A percentile compares a stretch with the other conserved stretches of the same genome.
phyloP scores from a whole-genome alignment of 2,888 invertebrate species.

The Dorcus hopei region DNA sequence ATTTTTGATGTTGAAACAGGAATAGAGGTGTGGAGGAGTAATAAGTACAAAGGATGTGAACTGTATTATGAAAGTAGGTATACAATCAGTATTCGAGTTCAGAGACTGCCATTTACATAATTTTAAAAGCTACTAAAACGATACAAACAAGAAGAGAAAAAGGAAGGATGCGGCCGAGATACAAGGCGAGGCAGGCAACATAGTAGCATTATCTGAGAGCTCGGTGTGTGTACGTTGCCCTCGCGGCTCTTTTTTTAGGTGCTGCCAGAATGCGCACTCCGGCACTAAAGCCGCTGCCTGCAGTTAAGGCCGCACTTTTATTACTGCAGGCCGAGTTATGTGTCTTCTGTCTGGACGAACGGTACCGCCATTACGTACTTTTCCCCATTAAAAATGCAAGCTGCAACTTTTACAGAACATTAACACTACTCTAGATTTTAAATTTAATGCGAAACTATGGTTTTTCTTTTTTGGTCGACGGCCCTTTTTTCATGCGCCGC shows the following conservation, averaged over 20 bases:
- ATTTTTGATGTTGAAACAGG: no score
- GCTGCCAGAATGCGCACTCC: slow-evolving; percentile 23
- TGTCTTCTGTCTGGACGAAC: slow-evolving; percentile 34
- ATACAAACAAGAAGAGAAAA: slow-evolving; percentile 15
- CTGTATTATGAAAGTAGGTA: neutral
- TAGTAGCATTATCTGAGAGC: slow-evolving; percentile 22
- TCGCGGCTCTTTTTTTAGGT: slow-evolving; percentile 23
- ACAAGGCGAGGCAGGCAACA: slow-evolving; percentile 18
- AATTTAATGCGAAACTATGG: slow-evolving; percentile 11
- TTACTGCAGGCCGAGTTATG: slow-evolving; percentile 32
- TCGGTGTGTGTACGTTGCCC: slow-evolving; percentile 23
- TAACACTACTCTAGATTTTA: slow-evolving; percentile 19
- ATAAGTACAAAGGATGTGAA: neutral
- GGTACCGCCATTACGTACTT: slow-evolving; percentile 15
- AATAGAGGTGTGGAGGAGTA: neutral
- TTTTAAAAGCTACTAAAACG: slow-evolving; percentile 18
- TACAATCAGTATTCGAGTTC: slow-evolving; percentile 1
- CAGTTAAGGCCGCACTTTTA: slow-evolving; percentile 35
- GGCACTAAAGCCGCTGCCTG: slow-evolving; percentile 28
- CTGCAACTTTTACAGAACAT: slow-evolving; percentile 17
- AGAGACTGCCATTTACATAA: slow-evolving; percentile 15
- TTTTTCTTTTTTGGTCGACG: no score
- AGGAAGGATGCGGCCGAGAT: slow-evolving; percentile 13
- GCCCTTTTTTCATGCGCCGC: no score
- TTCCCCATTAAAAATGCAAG: slow-evolving; percentile 9